These are phyloP conservation scores for Actias luna DNA, from an alignment of 2,888 invertebrate species.

Conservation along the genomic window DNA sequence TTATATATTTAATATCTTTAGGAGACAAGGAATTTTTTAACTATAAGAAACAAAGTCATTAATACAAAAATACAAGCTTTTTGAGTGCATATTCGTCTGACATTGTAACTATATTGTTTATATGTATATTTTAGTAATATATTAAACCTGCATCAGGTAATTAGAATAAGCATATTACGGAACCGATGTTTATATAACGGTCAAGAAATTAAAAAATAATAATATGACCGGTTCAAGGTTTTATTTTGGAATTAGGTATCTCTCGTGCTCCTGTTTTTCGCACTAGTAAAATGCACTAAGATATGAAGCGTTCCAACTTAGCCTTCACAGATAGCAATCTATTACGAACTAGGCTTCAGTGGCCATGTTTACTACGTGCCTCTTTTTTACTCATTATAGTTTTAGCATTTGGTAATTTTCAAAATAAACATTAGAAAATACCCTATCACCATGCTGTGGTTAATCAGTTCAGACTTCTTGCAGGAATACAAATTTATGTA, in stretches of 20 bases:
- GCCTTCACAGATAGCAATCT: not conserved
- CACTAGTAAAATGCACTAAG: not conserved
- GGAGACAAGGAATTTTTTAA: too few species aligned
- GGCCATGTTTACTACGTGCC: not conserved
- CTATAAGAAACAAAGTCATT: too few species aligned
- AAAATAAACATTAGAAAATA: too few species aligned
- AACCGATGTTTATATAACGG: not conserved
- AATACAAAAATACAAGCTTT: too few species aligned
- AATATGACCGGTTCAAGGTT: not conserved
- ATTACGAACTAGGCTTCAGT: not conserved
- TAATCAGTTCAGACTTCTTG: too few species aligned
- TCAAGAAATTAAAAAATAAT: not conserved
- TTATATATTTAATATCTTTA: too few species aligned
- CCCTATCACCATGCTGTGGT: too few species aligned
- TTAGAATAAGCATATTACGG: not conserved
- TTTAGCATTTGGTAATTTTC: too few species aligned
- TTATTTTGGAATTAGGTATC: not conserved
- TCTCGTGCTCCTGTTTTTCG: not conserved
- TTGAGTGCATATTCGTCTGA: too few species aligned
- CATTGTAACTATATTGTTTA: not conserved
- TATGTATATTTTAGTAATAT: not conserved
- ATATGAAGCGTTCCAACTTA: not conserved
- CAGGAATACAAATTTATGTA: too few species aligned
- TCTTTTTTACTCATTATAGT: too few species aligned
- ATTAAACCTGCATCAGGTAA: not conserved